A percentile compares a stretch with the other conserved stretches of the same genome.
Conservation (phyloP, 2,888 invertebrate species). For the Coelinius sp. region DNA sequence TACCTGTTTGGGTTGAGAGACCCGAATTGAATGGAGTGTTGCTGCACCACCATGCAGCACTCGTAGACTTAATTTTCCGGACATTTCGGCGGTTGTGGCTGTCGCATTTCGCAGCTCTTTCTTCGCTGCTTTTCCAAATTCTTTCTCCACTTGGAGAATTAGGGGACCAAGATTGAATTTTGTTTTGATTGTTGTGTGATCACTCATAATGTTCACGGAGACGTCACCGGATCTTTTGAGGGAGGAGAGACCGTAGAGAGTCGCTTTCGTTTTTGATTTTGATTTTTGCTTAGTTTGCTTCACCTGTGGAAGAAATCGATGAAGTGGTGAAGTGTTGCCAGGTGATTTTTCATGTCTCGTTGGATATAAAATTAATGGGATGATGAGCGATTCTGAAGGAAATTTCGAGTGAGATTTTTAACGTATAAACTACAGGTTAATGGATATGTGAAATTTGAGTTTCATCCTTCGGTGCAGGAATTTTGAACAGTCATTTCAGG, state of each 20-base stretch:
- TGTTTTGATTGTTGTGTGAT: conserved; percentile 86
- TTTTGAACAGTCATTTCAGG: neutral
- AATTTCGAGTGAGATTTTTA: no score
- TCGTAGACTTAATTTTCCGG: conserved; percentile 82
- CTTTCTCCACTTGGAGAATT: conserved; percentile 84
- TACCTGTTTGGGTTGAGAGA: conserved; percentile 91
- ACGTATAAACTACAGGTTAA: no score
- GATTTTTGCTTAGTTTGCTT: conserved; percentile 54
- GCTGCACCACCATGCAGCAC: conserved; percentile 87
- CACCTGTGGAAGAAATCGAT: conserved; percentile 11
- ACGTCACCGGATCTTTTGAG: conserved; percentile 86
- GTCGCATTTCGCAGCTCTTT: conserved; percentile 89
- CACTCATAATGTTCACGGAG: conserved; percentile 82
- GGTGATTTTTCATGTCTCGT: no score
- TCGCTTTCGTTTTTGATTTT: conserved; percentile 81
- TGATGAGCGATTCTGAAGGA: no score
- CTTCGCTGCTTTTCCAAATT: conserved; percentile 84
- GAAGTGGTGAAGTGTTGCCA: no score
- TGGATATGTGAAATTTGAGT: no score
- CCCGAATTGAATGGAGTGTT: conserved; percentile 86
- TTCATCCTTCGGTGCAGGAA: neutral
- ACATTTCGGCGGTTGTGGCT: conserved; percentile 90
- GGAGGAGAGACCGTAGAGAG: conserved; percentile 84
- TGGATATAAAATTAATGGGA: no score
- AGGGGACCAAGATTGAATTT: conserved; percentile 87